Conservation (phyloP, 2,113 vertebrate genomes). For the Steatornis caripensis region DNA sequence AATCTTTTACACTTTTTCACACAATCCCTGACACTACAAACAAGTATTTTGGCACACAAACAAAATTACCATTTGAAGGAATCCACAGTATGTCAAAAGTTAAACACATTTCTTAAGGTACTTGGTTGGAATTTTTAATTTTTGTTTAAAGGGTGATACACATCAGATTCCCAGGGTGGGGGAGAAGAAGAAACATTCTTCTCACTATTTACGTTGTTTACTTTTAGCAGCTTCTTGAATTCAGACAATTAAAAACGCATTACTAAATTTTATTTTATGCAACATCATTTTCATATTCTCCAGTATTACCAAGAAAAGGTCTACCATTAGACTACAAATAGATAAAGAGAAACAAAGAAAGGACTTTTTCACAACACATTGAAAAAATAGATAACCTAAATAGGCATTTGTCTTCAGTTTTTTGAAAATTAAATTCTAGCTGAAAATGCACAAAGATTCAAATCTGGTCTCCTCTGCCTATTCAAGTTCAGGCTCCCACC, state of each 20-base stretch:
- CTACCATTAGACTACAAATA: background rate
- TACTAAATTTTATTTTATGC: background rate
- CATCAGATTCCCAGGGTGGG: background rate
- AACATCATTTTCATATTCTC: background rate
- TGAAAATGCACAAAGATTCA: background rate
- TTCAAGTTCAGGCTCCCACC: background rate
- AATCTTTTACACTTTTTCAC: background rate
- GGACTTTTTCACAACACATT: background rate
- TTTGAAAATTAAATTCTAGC: background rate
- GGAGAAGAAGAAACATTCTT: background rate
- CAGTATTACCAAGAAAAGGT: background rate
- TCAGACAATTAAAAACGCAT: background rate
- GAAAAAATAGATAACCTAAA: background rate
- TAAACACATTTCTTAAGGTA: background rate
- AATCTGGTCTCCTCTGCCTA: background rate
- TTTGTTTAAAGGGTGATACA: background rate
- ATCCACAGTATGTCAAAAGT: background rate
- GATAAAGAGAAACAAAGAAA: background rate
- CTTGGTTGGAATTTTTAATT: background rate
- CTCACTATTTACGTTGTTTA: background rate
- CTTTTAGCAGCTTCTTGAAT: background rate
- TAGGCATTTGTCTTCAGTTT: background rate
- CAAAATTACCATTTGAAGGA: background rate
- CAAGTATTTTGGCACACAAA: background rate
- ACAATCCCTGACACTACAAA: background rate